Evolutionary conservation across 1,140 invertebrate species (phyloP).

Genomic region (Caerostris extrusa): DNA sequence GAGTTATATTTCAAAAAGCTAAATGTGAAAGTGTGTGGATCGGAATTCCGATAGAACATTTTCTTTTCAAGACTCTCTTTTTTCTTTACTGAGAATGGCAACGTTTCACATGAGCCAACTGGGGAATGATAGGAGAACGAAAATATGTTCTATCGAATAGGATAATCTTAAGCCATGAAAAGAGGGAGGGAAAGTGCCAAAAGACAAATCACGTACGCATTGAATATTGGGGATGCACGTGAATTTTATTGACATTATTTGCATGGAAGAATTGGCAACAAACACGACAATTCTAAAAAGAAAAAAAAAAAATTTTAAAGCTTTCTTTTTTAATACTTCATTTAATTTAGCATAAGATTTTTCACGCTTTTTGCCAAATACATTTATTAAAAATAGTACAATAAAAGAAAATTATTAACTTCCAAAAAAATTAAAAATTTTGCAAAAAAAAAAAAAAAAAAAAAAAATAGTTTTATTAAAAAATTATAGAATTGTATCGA

Average conservation of each 20-base stretch:
- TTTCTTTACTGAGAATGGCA: background rate
- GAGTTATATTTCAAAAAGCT: conserved; percentile 48
- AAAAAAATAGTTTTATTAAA: too few relatives aligned
- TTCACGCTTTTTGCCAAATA: too few relatives aligned
- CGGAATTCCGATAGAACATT: conserved; percentile 20
- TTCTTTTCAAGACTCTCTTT: conserved; percentile 10
- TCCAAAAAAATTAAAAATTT: too few relatives aligned
- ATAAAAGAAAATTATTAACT: too few relatives aligned
- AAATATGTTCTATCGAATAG: background rate
- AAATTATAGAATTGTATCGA: too few relatives aligned
- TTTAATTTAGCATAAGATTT: too few relatives aligned
- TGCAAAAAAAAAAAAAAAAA: too few relatives aligned
- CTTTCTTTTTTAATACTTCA: too few relatives aligned
- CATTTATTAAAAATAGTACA: too few relatives aligned
- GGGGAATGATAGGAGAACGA: background rate
- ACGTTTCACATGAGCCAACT: background rate
- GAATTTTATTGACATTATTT: background rate
- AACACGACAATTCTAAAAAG: too few relatives aligned
- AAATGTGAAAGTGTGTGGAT: conserved; percentile 39
- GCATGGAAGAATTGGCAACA: too few relatives aligned
- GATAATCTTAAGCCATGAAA: conserved; percentile 14
- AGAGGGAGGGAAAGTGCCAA: background rate
- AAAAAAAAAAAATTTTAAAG: too few relatives aligned
- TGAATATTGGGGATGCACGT: background rate
- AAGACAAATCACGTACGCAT: background rate